Evolutionary conservation across 2,797 vertebrate species (phyloP), one percentile per base, ranked within the genome.

Genomic region (Cryptoprocta ferox): DNA sequence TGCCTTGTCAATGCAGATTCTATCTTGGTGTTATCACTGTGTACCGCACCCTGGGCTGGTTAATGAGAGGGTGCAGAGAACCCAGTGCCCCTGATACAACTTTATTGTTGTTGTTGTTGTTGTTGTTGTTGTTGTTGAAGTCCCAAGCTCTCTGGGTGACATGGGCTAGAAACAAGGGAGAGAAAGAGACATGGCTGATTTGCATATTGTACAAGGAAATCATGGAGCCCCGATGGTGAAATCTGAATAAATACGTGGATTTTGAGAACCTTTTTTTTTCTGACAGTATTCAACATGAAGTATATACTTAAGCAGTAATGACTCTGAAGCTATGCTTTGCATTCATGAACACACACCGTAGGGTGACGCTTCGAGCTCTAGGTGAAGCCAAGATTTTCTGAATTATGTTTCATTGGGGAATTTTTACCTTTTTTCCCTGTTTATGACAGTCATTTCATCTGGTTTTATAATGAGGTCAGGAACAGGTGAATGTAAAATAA

Each of bases 381-480:
- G 98, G 97, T 97, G 98, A 99, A 98, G 98, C 98, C 98, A 98
- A 98, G 98, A 98, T 98, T 98, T 99, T 98, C 98, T 98, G 98
- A 99, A 98, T 99, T 98, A 98, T 98, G 98, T 98, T 98, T 98
- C 98, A 98, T 98, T 98, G 97, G 98, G 98, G 98, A 98, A 98
- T 99, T 98, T 98, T 98, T 98, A 98, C 98, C 98, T 98, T 98
- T 98, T 98, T 96, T 97, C 97, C 97, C 98, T 99, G 98, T 99
- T 99, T 99, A 99, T 99, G 98, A 98, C 98, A 98, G 98, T 98
- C 98, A 98, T 99, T 99, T 99, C 98, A 98, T 98, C 98, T 98
- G 97, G 97, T 98, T 99, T 98, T 98, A 97, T 99, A 98, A 99
- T 98, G 98, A 99, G 98, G 98, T 98, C 99, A 99, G 98, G 98